Conservation (phyloP, 1,140 invertebrate species). For the Mactra quadrangularis region DNA sequence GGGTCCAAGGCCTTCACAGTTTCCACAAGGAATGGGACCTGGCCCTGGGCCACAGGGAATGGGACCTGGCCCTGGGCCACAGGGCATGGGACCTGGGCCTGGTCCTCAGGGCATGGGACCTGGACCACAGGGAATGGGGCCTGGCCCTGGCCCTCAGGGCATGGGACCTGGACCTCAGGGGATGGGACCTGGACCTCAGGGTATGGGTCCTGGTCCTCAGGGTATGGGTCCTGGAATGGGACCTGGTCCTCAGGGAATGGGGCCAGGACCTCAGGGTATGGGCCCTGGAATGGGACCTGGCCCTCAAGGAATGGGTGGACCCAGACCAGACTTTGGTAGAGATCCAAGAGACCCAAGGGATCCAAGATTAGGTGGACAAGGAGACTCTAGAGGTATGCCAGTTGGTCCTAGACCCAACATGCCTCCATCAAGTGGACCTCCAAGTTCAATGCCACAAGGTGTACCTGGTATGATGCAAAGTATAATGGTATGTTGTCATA, state of each 20-base stretch:
- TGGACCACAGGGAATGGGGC: background rate
- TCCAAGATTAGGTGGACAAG: conserved; percentile 59
- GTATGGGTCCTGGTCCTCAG: conserved; percentile 33
- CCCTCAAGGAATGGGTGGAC: no score
- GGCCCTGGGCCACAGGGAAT: background rate
- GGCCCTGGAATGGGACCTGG: no score
- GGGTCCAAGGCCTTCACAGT: no score
- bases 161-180: conserved; percentile 3
- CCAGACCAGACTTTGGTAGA: conserved; percentile 60
- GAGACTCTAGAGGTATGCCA: conserved; percentile 59
- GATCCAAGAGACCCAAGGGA: conserved; percentile 64
- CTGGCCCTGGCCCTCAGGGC: no score
- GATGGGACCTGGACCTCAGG: conserved; percentile 29
- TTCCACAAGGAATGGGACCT: no score
- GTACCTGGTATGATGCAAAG: conserved; percentile 11
- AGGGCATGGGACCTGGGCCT: no score
- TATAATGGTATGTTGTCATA: conserved; percentile 34
- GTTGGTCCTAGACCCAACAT: conserved; percentile 51
- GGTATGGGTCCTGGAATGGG: no score
- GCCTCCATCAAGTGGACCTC: conserved; percentile 28
- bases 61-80: no score
- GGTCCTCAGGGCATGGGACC: no score
- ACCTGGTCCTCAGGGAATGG: background rate
- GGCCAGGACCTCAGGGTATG: conserved; percentile 10
- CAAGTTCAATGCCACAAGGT: background rate